These are phyloP conservation scores for Seira musarum DNA, from an alignment of 2,888 invertebrate genomes.

Conservation along the genomic window DNA sequence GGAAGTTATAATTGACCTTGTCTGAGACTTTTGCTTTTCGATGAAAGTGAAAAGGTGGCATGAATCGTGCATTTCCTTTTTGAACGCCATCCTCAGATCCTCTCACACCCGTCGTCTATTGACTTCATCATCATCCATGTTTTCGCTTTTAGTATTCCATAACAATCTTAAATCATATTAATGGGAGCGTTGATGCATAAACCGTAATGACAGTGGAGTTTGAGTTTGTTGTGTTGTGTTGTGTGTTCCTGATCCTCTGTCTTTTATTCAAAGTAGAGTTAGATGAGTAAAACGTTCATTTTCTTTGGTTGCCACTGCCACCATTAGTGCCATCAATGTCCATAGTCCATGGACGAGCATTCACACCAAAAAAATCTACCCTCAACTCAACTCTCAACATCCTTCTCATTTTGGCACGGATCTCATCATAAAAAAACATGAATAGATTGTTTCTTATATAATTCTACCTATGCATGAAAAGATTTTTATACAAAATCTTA, in stretches of 20 bases:
- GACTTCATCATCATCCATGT: neutral
- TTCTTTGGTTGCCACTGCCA: neutral
- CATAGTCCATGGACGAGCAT: neutral
- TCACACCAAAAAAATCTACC: conserved; percentile 28
- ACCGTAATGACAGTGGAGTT: neutral
- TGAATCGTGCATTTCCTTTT: too few species aligned
- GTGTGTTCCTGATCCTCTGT: neutral
- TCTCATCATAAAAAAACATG: neutral
- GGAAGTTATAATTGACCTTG: too few species aligned
- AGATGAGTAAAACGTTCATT: too few species aligned
- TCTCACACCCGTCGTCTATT: neutral
- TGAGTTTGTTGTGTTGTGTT: too few species aligned
- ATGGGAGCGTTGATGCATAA: conserved; percentile 54
- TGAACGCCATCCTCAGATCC: neutral
- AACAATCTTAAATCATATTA: conserved; percentile 44
- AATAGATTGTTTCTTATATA: neutral
- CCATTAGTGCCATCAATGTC: neutral
- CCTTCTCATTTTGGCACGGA: conserved; percentile 35
- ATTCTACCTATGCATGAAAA: conserved; percentile 7
- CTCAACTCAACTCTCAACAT: neutral
- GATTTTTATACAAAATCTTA: conserved; percentile 27
- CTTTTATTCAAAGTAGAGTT: too few species aligned
- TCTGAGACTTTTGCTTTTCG: too few species aligned
- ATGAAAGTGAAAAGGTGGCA: too few species aligned
- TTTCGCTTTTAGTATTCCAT: neutral